Percentiles rank a stretch among this genome's conserved stretches.
phyloP scores from a whole-genome alignment of 2,113 vertebrate genomes.

The Reinhardtius hippoglossoides region DNA sequence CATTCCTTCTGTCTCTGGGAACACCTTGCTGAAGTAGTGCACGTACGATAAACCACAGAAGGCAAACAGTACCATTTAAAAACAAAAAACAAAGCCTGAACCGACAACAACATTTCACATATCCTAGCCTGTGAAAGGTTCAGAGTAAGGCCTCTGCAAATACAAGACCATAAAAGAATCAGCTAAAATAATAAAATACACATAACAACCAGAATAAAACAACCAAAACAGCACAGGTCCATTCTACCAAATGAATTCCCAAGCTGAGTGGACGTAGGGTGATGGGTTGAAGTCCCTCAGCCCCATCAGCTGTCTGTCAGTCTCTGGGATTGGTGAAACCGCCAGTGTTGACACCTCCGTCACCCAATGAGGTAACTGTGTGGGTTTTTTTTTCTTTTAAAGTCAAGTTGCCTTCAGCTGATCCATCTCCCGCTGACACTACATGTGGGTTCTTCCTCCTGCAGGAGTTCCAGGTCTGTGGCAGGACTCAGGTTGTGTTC shows the following conservation, averaged over 20 bases:
- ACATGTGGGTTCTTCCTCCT: conserved; percentile 52
- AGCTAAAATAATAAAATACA: conserved; percentile 53
- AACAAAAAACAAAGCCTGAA: conserved; percentile 66
- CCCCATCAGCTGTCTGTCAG: conserved; percentile 63
- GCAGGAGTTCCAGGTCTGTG: conserved; percentile 58
- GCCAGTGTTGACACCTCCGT: conserved; percentile 78
- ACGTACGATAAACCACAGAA: conserved; percentile 80
- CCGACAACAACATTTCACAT: conserved; percentile 79
- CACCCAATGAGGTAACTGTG: conserved; percentile 86
- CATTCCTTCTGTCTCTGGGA: conserved; percentile 82
- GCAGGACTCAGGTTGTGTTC: conserved; percentile 64
- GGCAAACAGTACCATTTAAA: conserved; percentile 86
- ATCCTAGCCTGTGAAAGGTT: conserved; percentile 73
- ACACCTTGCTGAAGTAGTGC: conserved; percentile 81
- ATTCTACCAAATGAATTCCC: conserved; percentile 77
- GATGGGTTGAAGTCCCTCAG: conserved; percentile 61
- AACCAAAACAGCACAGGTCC: conserved; percentile 56
- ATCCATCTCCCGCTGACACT: conserved; percentile 67
- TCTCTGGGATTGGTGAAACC: conserved; percentile 75
- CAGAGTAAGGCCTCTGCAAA: conserved; percentile 88
- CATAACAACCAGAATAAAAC: conserved; percentile 61
- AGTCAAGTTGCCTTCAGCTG: conserved; percentile 75
- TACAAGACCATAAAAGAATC: conserved; percentile 80
- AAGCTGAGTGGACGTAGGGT: conserved; percentile 71
- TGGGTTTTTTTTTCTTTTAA: conserved; percentile 60